Conservation (phyloP, 2,888 invertebrate genomes). For the Anarsia innoxiella region DNA sequence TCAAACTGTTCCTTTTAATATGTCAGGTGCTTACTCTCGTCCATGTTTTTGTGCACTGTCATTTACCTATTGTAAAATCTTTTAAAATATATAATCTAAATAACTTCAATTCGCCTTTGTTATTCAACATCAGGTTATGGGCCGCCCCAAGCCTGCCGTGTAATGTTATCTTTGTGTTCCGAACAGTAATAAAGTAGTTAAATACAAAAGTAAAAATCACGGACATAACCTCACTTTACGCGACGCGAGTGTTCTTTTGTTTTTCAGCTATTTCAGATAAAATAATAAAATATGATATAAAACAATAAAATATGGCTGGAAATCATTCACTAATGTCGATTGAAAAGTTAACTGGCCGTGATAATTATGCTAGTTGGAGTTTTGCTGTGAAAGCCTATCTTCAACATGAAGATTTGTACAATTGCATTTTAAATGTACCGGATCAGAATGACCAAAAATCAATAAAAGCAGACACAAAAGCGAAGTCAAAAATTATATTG, state of each 20-base stretch:
- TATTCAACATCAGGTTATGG: not conserved
- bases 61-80: too few relatives aligned
- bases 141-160: not conserved
- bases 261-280: too few relatives aligned
- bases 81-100: too few relatives aligned
- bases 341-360: too few relatives aligned
- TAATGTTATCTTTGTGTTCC: not conserved
- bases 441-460: conserved; percentile 3
- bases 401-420: too few relatives aligned
- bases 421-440: not conserved
- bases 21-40: too few relatives aligned
- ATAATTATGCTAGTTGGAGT: not conserved
- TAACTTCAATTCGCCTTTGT: too few relatives aligned
- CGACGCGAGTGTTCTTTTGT: not conserved
- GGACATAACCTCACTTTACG: not conserved
- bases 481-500: too few relatives aligned
- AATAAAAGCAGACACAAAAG: conserved; percentile 11
- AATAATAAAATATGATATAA: not conserved
- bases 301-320: not conserved
- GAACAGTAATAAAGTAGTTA: not conserved
- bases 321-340: not conserved
- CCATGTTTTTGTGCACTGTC: too few relatives aligned
- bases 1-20: too few relatives aligned
- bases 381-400: not conserved
- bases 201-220: not conserved